Percentiles rank a stretch among this genome's conserved stretches.
These are phyloP conservation scores for Noctua janthe DNA, from an alignment of 2,888 invertebrate species.

Conservation along the genomic window DNA sequence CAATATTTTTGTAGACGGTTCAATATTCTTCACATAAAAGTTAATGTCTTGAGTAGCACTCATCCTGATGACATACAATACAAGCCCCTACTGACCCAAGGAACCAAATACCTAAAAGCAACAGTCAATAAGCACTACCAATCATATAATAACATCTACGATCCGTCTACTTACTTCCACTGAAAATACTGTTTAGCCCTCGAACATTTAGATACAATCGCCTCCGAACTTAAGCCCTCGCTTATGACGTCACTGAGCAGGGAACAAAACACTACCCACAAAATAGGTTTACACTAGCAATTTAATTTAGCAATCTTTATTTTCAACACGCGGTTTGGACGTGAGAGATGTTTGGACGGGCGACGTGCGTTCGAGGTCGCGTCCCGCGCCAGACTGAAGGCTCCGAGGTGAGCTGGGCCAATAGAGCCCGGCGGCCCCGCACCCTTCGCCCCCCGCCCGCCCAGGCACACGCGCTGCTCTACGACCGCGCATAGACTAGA, in stretches of 20 bases:
- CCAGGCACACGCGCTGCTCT: slow-evolving; percentile 81
- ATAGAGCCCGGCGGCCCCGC: slow-evolving; percentile 68
- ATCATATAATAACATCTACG: slow-evolving; percentile 65
- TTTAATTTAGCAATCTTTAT: slow-evolving; percentile 84
- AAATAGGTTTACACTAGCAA: slow-evolving; percentile 67
- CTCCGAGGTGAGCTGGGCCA: slow-evolving; percentile 81
- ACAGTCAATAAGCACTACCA: slow-evolving; percentile 63
- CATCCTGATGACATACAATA: slow-evolving; percentile 39
- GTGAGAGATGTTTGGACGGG: slow-evolving; percentile 53
- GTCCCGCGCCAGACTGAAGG: slow-evolving; percentile 83
- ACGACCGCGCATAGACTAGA: slow-evolving; percentile 76
- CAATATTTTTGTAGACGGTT: slow-evolving; percentile 56
- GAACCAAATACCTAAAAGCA: slow-evolving; percentile 58
- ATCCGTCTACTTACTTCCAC: slow-evolving; percentile 65
- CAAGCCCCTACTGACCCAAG: slow-evolving; percentile 30
- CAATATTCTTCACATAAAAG: slow-evolving; percentile 33
- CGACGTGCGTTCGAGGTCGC: slow-evolving; percentile 71
- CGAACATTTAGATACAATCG: slow-evolving; percentile 42
- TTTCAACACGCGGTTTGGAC: slow-evolving; percentile 79
- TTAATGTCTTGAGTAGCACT: slow-evolving; percentile 27
- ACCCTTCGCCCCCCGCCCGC: slow-evolving; percentile 73
- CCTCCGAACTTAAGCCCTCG: slow-evolving; percentile 48
- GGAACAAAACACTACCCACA: slow-evolving; percentile 71
- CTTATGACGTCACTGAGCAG: slow-evolving; percentile 69
- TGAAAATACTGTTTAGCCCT: slow-evolving; percentile 65